Conservation (phyloP, 2,797 vertebrate genomes). For the Lepilemur ruficaudatus region DNA sequence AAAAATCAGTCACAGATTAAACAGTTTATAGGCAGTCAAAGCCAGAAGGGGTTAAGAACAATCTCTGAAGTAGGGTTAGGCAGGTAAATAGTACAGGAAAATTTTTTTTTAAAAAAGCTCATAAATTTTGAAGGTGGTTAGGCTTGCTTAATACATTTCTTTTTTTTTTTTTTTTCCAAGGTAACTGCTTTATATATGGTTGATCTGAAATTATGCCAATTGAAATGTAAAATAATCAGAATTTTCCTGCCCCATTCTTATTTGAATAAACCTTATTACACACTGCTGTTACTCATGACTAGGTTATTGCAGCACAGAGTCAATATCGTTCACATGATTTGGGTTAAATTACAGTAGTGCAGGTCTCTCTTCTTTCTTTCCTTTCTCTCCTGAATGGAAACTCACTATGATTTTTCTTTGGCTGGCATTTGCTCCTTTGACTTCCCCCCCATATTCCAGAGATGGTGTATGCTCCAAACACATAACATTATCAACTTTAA, state of each 20-base stretch:
- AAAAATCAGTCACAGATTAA: neutral
- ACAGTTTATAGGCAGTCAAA: neutral
- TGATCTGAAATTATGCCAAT: conserved; percentile 54
- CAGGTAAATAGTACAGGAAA: neutral
- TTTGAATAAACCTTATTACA: conserved; percentile 66
- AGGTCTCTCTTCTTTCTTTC: conserved; percentile 53
- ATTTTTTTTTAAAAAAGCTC: neutral
- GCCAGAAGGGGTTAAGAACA: neutral
- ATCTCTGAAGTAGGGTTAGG: neutral
- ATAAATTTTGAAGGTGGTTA: conserved; percentile 37
- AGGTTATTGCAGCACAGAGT: conserved; percentile 56
- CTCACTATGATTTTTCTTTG: conserved; percentile 73
- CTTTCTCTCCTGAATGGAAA: conserved; percentile 79
- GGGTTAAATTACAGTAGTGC: conserved; percentile 69
- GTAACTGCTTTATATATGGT: conserved; percentile 28
- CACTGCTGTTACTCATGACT: conserved; percentile 61
- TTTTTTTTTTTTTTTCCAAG: conserved; percentile 25
- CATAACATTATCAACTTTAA: conserved; percentile 84
- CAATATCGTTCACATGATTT: conserved; percentile 60
- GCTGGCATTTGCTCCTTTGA: conserved; percentile 79
- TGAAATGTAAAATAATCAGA: conserved; percentile 59
- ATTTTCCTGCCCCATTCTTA: conserved; percentile 64
- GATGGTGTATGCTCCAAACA: conserved; percentile 76
- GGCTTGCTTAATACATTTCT: conserved; percentile 27
- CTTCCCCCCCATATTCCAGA: conserved; percentile 71